Evolutionary conservation across 2,113 vertebrate species (phyloP).

Genomic region (Pterocles gutturalis): DNA sequence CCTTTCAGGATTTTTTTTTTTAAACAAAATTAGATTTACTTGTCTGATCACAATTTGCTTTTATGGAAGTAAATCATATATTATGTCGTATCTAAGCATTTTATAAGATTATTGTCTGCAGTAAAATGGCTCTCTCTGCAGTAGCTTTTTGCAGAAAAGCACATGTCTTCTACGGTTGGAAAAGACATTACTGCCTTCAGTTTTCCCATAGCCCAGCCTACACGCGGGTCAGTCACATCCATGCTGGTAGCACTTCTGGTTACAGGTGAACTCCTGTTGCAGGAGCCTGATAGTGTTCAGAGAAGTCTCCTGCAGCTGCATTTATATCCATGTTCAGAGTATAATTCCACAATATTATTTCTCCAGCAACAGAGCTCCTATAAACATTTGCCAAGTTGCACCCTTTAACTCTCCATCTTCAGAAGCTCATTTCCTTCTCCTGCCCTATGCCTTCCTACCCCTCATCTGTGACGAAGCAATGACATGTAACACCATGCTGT

Average conservation of each 20-base stretch:
- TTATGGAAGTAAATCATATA: background rate
- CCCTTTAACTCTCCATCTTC: background rate
- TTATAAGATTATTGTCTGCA: background rate
- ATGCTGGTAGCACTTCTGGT: background rate
- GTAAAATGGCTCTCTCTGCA: background rate
- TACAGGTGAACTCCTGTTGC: background rate
- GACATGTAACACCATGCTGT: accelerated
- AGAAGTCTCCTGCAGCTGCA: background rate
- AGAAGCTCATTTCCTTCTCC: background rate
- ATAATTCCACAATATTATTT: background rate
- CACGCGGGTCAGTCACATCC: background rate
- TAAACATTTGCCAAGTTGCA: background rate
- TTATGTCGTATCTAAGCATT: background rate
- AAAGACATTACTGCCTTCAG: background rate
- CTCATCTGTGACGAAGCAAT: background rate
- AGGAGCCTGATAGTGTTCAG: background rate
- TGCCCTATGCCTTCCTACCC: background rate
- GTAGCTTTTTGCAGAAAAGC: background rate
- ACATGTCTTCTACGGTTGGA: background rate
- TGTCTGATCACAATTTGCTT: background rate
- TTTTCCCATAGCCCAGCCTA: background rate
- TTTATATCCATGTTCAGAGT: background rate
- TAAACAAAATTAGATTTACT: background rate
- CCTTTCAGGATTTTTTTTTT: background rate
- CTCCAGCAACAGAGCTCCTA: background rate